These are phyloP conservation scores for Myiotriccus ornatus DNA, from an alignment of 2,797 vertebrate genomes.

Conservation along the genomic window DNA sequence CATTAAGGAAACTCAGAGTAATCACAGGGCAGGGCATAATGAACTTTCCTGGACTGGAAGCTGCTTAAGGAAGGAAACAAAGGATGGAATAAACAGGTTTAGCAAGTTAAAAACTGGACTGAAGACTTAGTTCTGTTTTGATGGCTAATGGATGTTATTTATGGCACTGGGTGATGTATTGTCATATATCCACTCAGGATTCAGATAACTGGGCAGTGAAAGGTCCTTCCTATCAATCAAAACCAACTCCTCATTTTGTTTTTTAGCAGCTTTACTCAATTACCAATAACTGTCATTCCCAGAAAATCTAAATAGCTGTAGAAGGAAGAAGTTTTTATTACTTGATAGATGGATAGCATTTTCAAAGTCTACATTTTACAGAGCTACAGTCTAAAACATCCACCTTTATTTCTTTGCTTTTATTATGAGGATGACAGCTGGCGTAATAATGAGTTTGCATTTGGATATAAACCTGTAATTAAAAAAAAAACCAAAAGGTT, in stretches of 20 bases:
- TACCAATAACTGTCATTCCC: background rate
- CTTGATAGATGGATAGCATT: background rate
- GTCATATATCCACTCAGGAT: background rate
- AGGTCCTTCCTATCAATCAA: background rate
- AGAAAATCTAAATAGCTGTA: background rate
- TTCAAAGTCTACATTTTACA: background rate
- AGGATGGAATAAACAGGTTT: background rate
- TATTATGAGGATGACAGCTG: background rate
- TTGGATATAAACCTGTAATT: background rate
- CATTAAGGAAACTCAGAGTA: background rate
- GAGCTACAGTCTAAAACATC: background rate
- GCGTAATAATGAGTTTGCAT: background rate
- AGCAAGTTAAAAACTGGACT: background rate
- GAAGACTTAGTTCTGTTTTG: background rate
- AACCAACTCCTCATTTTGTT: background rate
- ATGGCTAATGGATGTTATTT: background rate
- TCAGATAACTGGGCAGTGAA: background rate
- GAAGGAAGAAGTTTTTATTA: background rate
- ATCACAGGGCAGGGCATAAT: background rate
- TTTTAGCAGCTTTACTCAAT: background rate
- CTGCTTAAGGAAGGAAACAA: background rate
- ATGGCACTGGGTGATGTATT: background rate
- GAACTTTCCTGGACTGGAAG: background rate
- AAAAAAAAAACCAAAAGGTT: background rate
- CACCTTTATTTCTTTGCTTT: background rate